phyloP scores from a whole-genome alignment of 2,113 vertebrate species.

The Sceloporus tristichus region DNA sequence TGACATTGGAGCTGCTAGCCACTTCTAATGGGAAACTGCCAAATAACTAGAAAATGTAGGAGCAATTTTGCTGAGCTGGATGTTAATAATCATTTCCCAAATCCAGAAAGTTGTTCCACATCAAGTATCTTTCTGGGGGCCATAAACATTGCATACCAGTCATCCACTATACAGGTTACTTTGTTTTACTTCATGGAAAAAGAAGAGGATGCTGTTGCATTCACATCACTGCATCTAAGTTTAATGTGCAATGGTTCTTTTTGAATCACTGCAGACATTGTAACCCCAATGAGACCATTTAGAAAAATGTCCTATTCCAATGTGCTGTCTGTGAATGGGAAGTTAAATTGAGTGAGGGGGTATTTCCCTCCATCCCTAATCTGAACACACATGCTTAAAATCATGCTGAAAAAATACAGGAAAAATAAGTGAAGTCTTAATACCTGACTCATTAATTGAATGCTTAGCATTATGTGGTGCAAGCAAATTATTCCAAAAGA shows the following conservation, averaged over 20 bases:
- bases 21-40: background rate
- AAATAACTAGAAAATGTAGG: background rate
- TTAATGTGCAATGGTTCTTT: background rate
- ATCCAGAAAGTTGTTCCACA: background rate
- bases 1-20: no score
- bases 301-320: background rate
- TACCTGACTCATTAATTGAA: conserved; percentile 7
- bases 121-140: background rate
- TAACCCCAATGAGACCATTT: background rate
- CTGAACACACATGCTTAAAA: background rate
- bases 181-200: background rate
- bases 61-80: background rate
- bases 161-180: background rate
- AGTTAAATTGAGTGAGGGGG: background rate
- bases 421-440: background rate
- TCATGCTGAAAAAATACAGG: background rate
- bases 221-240: background rate
- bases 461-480: background rate
- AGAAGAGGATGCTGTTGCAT: background rate
- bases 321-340: background rate
- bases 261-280: background rate
- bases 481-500: conserved; percentile 28
- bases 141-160: background rate
- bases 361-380: background rate
- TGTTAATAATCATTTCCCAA: background rate